Evolutionary conservation across 2,888 invertebrate genomes (phyloP).

Genomic region (Andrena chrysosceles): DNA sequence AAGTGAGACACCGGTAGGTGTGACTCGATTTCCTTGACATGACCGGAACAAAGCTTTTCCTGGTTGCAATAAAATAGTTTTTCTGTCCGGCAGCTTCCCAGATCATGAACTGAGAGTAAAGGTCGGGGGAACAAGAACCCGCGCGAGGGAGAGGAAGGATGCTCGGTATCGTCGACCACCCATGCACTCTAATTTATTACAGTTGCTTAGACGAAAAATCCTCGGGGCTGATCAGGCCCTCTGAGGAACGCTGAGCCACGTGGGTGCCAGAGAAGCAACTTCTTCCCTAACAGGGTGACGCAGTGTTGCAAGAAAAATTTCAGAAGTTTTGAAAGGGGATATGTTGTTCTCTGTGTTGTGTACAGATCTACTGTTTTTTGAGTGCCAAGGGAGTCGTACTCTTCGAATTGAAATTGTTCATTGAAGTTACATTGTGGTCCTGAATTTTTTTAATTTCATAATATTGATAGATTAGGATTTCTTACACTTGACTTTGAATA

Average conservation of each 20-base stretch:
- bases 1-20: conserved; percentile 10
- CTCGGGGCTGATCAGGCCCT: conserved; percentile 32
- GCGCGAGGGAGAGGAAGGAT: conserved; percentile 53
- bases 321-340: neutral
- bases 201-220: conserved; percentile 60
- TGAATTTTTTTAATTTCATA: no score
- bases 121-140: conserved; percentile 50
- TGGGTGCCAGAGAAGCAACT: conserved; percentile 12
- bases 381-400: no score
- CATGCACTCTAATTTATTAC: conserved; percentile 70
- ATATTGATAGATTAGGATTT: no score
- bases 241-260: neutral
- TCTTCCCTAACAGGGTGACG: neutral
- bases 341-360: no score
- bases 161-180: conserved; percentile 58
- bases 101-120: conserved; percentile 58
- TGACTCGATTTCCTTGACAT: conserved; percentile 3
- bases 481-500: no score
- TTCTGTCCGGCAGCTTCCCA: conserved; percentile 40
- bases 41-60: conserved; percentile 35
- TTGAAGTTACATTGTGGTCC: no score
- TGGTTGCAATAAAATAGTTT: conserved; percentile 54
- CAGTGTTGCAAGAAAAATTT: neutral
- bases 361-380: no score
- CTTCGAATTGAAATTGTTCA: no score